Evolutionary conservation across 2,888 invertebrate species (phyloP), one percentile per base, ranked within the genome.

Genomic region (Drosophila robusta): DNA sequence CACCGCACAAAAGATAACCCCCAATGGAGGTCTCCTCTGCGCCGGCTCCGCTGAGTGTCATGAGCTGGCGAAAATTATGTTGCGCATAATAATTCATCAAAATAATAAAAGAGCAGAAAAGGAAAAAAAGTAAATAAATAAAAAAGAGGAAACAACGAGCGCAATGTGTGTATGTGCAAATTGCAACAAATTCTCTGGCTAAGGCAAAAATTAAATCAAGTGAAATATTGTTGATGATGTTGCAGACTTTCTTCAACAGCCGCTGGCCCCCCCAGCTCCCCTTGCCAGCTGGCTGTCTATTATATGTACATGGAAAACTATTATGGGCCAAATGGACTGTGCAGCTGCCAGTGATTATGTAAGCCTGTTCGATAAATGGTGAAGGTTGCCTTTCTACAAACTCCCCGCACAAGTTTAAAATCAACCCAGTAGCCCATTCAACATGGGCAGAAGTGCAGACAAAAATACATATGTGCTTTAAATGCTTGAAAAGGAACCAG

Each of bases 41-140:
- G 26, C 47, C 55, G 38, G 44, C 42, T 52, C 56, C 39, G 44
- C 62, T 51, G 75, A 60, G 70, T 85, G 80, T 84, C 81, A 81
- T 80, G 87, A 82, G 85, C 82, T 76, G 87, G 82, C 78, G 66
- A 80, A 80, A 82, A 87, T 82, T 80, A 87, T 87, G 87, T 82
- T 76, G 75, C 80, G 80, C 76, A 87, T 85, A 84, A 81, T 81
- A 85, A 85, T 80, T 85, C 85, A 85, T 85, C 78, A 78, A 76
- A 74, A 62, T 49, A 64, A 52, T 50, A 63, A 63, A 38, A 49
- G 18, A 62, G 46, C 32, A 22, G 18, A n/a, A 1, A 50, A 29
- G 14, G 41, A 9, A 3, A 32, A 14, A 38, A n/a, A n/a, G n/a
- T n/a, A n/a, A n/a, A n/a, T n/a, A n/a, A n/a, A n/a, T n/a, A n/a